Percentiles rank a stretch among this genome's conserved stretches.
Conservation (phyloP, 2,797 vertebrate genomes). For the Cryptoblepharus egeriae region DNA sequence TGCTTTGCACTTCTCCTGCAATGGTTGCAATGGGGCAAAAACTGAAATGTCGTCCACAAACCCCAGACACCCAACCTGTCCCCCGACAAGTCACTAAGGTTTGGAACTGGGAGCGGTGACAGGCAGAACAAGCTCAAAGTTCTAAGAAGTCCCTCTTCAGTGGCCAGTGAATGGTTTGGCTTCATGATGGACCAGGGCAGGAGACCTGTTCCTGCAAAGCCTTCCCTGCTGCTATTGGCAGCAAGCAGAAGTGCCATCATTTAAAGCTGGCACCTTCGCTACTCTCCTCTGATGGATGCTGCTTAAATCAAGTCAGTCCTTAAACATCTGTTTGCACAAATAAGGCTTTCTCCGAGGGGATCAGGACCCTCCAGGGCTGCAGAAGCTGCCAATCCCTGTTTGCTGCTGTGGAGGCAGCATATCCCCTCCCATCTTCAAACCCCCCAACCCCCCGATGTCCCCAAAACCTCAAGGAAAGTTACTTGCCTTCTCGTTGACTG, state of each 20-base stretch:
- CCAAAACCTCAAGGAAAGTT: constrained; percentile 70
- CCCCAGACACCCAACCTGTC: background rate
- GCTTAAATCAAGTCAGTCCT: no score
- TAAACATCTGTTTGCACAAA: no score
- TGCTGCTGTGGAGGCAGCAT: no score
- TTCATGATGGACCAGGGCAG: no score
- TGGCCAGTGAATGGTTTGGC: no score
- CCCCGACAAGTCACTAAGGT: no score
- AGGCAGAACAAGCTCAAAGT: no score
- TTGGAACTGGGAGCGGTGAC: background rate
- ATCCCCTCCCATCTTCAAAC: constrained; percentile 41
- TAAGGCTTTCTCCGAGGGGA: constrained; percentile 47
- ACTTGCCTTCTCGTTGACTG: constrained; percentile 94
- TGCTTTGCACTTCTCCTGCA: constrained; percentile 92
- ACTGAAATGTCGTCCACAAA: accelerated
- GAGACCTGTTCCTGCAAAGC: constrained; percentile 40
- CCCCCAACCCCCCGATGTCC: constrained; percentile 28
- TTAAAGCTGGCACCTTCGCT: constrained; percentile 59
- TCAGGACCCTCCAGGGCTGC: constrained; percentile 61
- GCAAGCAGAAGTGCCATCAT: constrained; percentile 57
- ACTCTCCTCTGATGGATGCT: constrained; percentile 60
- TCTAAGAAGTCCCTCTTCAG: no score
- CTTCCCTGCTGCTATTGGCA: constrained; percentile 28
- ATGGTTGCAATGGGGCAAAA: background rate
- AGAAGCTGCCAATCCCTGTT: constrained; percentile 57